Evolutionary conservation across 37 sponge, comb jelly and placozoan species (phyloP), one percentile per base, ranked within the genome.

Genomic region (Diacarnus erythraeanus): DNA sequence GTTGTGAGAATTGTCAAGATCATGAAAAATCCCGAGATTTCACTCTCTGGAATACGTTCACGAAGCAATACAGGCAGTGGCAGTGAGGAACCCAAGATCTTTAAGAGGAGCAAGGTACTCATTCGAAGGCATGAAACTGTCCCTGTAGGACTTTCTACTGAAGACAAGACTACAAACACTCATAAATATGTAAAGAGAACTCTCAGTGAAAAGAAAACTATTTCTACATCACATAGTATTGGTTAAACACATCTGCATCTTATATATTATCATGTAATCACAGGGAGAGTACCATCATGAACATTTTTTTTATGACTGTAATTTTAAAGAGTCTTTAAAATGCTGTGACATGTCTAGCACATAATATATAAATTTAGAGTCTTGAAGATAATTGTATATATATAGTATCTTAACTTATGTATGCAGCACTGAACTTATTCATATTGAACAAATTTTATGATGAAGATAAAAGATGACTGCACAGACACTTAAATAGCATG

Each of bases 1-100:
- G 35, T 90, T 2, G 85, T 80, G 5, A 35, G 58, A 9, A 77
- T 93, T 29, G 80, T 89, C 37, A 27, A 27, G 36, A 38, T 77
- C 23, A 33, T 84, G 25, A 77, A 44, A 5, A 40, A 38, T 60
- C 61, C 41, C 2, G 34, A 59, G 2, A 59, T 12, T 33, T 33
- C 77, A n/a, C 9, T 60, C 2, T 25, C 61, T 10, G 35, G 36
- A 60, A 34, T 21, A 23, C 56, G 51, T 23, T 51, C 74, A 9
- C 33, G 27, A 34, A 30, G 33, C 36, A 30, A 54, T 54, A 54
- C 36, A 6, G 33, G 56, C 35, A 40, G 71, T 38, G 42, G 43
- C 4, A 40, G 43, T 29, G 42, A 10, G 25, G 6, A 15, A 26
- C 23, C n/a, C 37, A 72, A 12, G 44, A 6, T 9, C 3, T 2